Conservation (phyloP, 2,888 invertebrate species). For the Acleris sparsana region DNA sequence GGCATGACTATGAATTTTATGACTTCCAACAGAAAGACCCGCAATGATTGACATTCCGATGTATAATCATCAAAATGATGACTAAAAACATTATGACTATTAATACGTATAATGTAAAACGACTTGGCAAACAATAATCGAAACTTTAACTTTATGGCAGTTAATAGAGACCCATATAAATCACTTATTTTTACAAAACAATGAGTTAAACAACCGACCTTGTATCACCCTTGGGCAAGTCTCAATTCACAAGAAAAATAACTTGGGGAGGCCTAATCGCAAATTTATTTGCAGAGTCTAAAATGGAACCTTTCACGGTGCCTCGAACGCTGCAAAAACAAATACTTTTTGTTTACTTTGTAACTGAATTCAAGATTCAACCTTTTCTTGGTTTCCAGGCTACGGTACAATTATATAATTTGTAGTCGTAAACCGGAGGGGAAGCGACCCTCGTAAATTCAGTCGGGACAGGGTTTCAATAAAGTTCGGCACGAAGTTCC, state of each 20-base stretch:
- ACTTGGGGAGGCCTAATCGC: slow-evolving; percentile 19
- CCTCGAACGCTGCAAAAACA: slow-evolving; percentile 20
- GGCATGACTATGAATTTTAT: too few relatives aligned
- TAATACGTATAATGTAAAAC: too few relatives aligned
- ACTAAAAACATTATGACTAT: too few relatives aligned
- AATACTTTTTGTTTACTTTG: slow-evolving; percentile 33
- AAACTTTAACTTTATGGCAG: too few relatives aligned
- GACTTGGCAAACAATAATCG: too few relatives aligned
- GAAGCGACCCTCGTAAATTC: slow-evolving; percentile 48
- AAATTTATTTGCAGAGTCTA: slow-evolving; percentile 23
- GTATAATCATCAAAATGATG: too few relatives aligned
- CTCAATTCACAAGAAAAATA: slow-evolving; percentile 17
- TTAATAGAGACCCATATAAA: too few relatives aligned
- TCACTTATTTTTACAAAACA: too few relatives aligned
- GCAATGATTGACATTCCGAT: too few relatives aligned
- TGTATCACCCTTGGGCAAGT: not conserved
- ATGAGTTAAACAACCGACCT: not conserved
- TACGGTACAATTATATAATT: slow-evolving; percentile 35
- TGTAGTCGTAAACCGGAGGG: slow-evolving; percentile 32
- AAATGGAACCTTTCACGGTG: slow-evolving; percentile 16
- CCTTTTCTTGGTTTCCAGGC: slow-evolving; percentile 13
- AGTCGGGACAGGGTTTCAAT: slow-evolving; percentile 55
- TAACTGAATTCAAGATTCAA: slow-evolving; percentile 30
- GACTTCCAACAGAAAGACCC: too few relatives aligned
- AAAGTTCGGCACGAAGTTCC: slow-evolving; percentile 42